Conservation (phyloP, 2,797 vertebrate species). For the Semaprochilodus insignis region DNA sequence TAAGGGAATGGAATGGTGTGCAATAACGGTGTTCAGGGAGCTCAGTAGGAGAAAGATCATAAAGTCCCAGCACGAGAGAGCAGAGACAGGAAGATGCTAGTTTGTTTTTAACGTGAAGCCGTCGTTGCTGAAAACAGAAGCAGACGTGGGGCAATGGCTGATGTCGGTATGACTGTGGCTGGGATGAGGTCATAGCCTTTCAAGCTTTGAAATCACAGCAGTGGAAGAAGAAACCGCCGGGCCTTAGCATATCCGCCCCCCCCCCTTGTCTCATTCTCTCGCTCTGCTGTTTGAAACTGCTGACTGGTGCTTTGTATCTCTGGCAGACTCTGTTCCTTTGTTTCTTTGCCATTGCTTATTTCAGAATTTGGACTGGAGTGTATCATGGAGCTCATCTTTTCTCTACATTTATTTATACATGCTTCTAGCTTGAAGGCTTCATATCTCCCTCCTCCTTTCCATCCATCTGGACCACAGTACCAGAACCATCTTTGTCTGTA, state of each 20-base stretch:
- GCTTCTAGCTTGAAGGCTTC: constrained; percentile 11
- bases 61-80: not conserved
- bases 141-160: not conserved
- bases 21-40: not conserved
- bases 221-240: not conserved
- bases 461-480: constrained; percentile 2
- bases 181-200: constrained; percentile 16
- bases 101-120: not conserved
- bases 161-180: constrained; percentile 4
- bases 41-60: not conserved
- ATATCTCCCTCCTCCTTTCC: not conserved
- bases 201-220: constrained; percentile 12
- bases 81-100: not conserved
- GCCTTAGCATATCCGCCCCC: constrained; percentile 42
- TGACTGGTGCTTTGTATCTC: constrained; percentile 17
- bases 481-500: constrained; percentile 5
- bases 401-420: constrained; percentile 27
- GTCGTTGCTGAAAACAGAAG: constrained; percentile 6
- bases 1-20: not conserved
- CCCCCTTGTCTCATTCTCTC: constrained; percentile 27
- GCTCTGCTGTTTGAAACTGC: not conserved
- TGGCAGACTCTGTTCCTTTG: constrained; percentile 26
- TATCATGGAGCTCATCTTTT: constrained; percentile 1
- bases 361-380: constrained; percentile 3
- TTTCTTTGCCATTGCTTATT: constrained; percentile 24